Base-by-base conservation (phyloP, 2,113 vertebrate species). In the Stegastes partitus region DNA sequence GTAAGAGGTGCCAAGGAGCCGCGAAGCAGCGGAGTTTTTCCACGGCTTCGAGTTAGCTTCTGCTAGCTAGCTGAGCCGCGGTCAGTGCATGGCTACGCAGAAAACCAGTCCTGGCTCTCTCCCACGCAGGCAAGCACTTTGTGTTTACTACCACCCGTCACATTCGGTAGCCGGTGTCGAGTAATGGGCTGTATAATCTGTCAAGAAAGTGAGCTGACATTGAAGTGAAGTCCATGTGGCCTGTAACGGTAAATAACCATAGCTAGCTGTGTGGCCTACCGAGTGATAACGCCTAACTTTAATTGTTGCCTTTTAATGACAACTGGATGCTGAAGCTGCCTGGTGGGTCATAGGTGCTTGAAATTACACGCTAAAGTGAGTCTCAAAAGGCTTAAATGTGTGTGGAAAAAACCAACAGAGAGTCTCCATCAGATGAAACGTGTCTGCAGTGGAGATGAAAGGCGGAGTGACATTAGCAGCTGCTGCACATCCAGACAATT, bases 71-170 rank as follows among this genome's bases (percentile, higher is more conserved):
- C n/a, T n/a, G 55, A 85, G 57, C 79, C 59, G 22, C 78, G 71
- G 58, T 59, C 73, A 69, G 77, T 84, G 82, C 78, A 85, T 82
- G 88, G 87, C 84, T 74, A 72, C 81, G 76, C 78, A 71, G 82
- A 85, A 34, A 76, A 77, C 79, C 78, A 68, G 62, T 45, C 15
- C 47, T n/a, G 68, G 76, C 74, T 90, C 56, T 78, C 75, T 62
- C 77, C 83, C 82, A 55, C 69, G 21, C 85, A 91, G 90, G 85
- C 84, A 85, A 87, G 87, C 81, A 61, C 22, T 72, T 80, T 67
- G 66, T 65, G 55, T 89, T 86, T 58, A 79, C 63, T 70, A 53
- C 19, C 66, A 15, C 11, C 5, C 56, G 4, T 58, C 71, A 50
- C 37, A 11, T 23, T 28, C 21, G 0, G 9, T 26, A 3, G 23